Base-by-base conservation (phyloP, 2,113 vertebrate species). In the Sylvia atricapilla region DNA sequence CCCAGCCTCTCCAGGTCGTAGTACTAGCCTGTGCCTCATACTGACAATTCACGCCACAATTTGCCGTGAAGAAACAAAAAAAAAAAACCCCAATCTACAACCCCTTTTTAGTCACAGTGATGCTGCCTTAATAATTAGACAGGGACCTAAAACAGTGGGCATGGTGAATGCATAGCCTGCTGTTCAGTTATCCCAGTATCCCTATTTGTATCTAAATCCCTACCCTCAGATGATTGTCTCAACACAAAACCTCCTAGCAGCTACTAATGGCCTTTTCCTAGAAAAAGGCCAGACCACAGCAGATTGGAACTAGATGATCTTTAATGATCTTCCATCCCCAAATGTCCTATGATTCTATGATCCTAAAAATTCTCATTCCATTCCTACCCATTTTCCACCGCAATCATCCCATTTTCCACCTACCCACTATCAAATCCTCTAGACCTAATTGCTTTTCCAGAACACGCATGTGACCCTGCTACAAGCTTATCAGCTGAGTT, bases 61-160 rank as follows among this genome's bases (percentile, higher is more conserved):
- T 68, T 55, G 2, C 67, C n/a, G 10, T 9, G 27, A 68, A 64
- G 35, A 72, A 94, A 63, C 25, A 64, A 80, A 83, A 50, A 27
- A 16, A 37, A 37, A 37, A 8, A 4, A 0, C 0, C 1, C 4
- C 28, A 50, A 3, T 37, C 56, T 67, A 21, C 67, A 56, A 22
- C 15, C 19, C 27, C 35, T 62, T 62, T 80, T 86, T 58, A 86
- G 37, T 58, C 55, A 80, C 15, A 41, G 28, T 6, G 23, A 74
- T 66, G 13, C 15, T 77, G 28, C 53, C 37, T 86, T 41, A 60
- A 30, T 62, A 60, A 52, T 75, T 44, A 46, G 52, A 30, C 22
- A 79, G 69, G 30, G 35, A 17, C 44, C 37, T 73, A 46, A 68
- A 88, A 50, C 14, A 60, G 23, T 9, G 15, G 13, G 35, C 25